A percentile compares a stretch with the other conserved stretches of the same genome.
Conservation (phyloP, 2,113 vertebrate genomes). For the Oncorhynchus mykiss region DNA sequence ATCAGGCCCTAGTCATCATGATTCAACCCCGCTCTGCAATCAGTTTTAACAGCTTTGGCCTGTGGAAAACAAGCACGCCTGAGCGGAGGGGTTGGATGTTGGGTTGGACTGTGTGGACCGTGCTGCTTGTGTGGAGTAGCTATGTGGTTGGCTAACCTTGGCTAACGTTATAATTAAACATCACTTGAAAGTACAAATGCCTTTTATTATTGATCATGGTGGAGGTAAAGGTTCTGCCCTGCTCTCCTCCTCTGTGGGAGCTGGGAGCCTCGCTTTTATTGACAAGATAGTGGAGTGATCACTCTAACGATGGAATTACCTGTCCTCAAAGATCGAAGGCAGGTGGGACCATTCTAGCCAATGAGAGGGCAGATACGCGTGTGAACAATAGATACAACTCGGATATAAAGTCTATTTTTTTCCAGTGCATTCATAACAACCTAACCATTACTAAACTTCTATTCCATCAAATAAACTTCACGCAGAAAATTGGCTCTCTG, state of each 20-base stretch:
- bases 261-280: no score
- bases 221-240: constrained; percentile 14
- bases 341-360: no score
- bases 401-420: no score
- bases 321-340: no score
- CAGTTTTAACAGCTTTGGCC: constrained; percentile 86
- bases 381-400: no score
- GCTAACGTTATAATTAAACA: constrained; percentile 84
- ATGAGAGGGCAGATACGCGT: no score
- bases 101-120: background rate
- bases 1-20: constrained; percentile 83
- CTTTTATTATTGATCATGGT: constrained; percentile 75
- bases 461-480: no score
- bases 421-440: no score
- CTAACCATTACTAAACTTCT: no score
- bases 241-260: background rate
- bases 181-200: constrained; percentile 75
- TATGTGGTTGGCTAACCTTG: constrained; percentile 71
- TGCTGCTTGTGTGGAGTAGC: background rate
- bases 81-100: background rate
- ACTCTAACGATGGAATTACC: constrained; percentile 22
- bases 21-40: constrained; percentile 82
- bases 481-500: no score
- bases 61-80: constrained; percentile 76
- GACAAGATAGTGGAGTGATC: background rate